Percentiles rank a stretch among this genome's conserved stretches.
Evolutionary conservation across 2,797 vertebrate genomes (phyloP).

Genomic region (Clarias platycephalus): DNA sequence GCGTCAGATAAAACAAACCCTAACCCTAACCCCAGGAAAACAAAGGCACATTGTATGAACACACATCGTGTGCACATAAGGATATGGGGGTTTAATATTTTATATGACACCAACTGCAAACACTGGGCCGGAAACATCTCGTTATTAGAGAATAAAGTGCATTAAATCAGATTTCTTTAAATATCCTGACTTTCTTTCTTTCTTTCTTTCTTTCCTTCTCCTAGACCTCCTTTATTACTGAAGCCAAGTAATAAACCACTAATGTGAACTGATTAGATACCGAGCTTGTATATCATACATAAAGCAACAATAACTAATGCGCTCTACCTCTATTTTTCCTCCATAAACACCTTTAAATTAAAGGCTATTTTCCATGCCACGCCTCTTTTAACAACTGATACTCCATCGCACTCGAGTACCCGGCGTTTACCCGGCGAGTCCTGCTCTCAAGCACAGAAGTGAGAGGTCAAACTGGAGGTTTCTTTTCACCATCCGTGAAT

Average conservation of each 20-base stretch:
- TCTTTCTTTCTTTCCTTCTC: not conserved
- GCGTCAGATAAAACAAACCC: slow-evolving; percentile 53
- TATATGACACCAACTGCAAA: slow-evolving; percentile 20
- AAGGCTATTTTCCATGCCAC: slow-evolving; percentile 3
- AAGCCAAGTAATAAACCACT: not conserved
- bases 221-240: not conserved
- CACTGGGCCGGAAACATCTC: not conserved
- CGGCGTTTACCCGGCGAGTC: slow-evolving; percentile 19
- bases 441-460: slow-evolving; percentile 10
- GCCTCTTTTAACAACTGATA: not conserved
- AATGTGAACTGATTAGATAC: slow-evolving; percentile 23
- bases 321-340: slow-evolving; percentile 6
- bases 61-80: slow-evolving; percentile 36
- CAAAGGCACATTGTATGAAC: slow-evolving; percentile 56
- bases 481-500: slow-evolving; percentile 42
- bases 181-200: not conserved
- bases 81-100: not conserved
- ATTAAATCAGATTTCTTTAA: slow-evolving; percentile 3
- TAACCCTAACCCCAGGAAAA: slow-evolving; percentile 54
- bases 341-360: not conserved
- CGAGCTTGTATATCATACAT: not conserved
- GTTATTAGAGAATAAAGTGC: not conserved
- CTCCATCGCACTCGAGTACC: not conserved
- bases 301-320: slow-evolving; percentile 38
- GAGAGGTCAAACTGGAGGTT: slow-evolving; percentile 32